A percentile compares a stretch with the other conserved stretches of the same genome.
These are phyloP conservation scores for Sarcophaga peregrina DNA, from an alignment of 1,140 invertebrate species.

Conservation along the genomic window DNA sequence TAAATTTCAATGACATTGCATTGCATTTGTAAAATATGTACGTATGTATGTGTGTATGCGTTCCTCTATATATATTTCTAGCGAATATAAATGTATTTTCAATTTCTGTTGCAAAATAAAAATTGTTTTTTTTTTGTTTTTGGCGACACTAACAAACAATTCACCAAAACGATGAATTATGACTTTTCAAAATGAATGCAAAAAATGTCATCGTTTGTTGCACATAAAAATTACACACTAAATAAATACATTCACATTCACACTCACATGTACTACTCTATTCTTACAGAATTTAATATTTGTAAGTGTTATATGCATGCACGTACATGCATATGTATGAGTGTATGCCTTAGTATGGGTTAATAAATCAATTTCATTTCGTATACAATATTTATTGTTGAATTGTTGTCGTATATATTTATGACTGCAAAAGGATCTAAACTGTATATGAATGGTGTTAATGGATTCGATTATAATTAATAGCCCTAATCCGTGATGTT, in stretches of 20 bases:
- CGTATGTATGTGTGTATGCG: no score
- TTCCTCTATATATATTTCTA: not conserved
- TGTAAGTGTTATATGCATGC: not conserved
- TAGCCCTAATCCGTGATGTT: not conserved
- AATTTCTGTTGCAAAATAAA: no score
- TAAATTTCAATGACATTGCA: slow-evolving; percentile 36
- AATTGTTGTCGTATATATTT: not conserved
- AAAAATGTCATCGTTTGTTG: slow-evolving; percentile 24
- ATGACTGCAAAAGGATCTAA: not conserved
- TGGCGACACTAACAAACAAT: slow-evolving; percentile 40
- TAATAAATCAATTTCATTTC: slow-evolving; percentile 13
- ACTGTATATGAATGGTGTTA: not conserved
- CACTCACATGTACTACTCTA: not conserved
- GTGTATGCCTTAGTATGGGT: not conserved
- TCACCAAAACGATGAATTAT: slow-evolving; percentile 40
- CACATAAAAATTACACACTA: slow-evolving; percentile 22
- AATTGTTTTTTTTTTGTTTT: slow-evolving; percentile 28
- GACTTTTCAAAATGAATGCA: slow-evolving; percentile 31
- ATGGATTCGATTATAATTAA: slow-evolving; percentile 7
- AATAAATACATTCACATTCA: slow-evolving; percentile 1
- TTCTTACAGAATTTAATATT: not conserved
- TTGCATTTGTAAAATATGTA: slow-evolving; percentile 30
- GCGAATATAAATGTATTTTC: slow-evolving; percentile 39
- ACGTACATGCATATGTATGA: not conserved
- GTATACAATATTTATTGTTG: not conserved